These are phyloP conservation scores for Watsonalla cultraria DNA, from an alignment of 2,888 invertebrate species.

Conservation along the genomic window DNA sequence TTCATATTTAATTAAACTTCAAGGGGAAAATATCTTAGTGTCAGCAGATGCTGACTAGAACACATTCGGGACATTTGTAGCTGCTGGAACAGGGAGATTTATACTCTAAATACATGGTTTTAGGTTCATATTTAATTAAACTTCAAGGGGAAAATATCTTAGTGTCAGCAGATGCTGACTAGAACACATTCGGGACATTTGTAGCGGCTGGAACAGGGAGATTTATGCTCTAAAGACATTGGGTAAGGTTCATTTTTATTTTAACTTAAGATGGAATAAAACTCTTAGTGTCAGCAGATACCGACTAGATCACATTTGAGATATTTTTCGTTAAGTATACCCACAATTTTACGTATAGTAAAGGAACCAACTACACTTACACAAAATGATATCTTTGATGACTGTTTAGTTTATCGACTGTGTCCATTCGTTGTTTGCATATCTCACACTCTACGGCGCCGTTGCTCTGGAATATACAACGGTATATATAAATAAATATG, in stretches of 20 bases:
- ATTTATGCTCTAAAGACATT: background rate
- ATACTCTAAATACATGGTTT: background rate
- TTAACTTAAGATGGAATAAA: background rate
- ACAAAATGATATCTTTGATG: constrained; percentile 47
- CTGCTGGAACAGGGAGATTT: too few species aligned
- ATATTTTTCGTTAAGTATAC: too few species aligned
- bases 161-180: constrained; percentile 26
- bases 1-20: too few species aligned
- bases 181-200: constrained; percentile 48
- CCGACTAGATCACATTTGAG: constrained; percentile 40
- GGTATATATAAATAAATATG: too few species aligned
- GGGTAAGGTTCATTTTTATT: background rate
- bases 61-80: constrained; percentile 27
- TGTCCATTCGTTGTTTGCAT: constrained; percentile 42
- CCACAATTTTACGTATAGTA: too few species aligned
- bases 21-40: too few species aligned
- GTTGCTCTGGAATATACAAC: constrained; percentile 25
- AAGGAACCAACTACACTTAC: constrained; percentile 34
- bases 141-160: too few species aligned
- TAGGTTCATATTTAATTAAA: background rate
- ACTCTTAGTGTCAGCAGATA: constrained; percentile 18
- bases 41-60: constrained; percentile 32
- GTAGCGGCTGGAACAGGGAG: constrained; percentile 40
- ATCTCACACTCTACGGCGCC: constrained; percentile 50
- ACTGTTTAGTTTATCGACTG: constrained; percentile 34